Percentiles rank a stretch among this genome's conserved stretches.
Evolutionary conservation across 2,797 vertebrate species (phyloP).

Genomic region (Holocentrus rufus): DNA sequence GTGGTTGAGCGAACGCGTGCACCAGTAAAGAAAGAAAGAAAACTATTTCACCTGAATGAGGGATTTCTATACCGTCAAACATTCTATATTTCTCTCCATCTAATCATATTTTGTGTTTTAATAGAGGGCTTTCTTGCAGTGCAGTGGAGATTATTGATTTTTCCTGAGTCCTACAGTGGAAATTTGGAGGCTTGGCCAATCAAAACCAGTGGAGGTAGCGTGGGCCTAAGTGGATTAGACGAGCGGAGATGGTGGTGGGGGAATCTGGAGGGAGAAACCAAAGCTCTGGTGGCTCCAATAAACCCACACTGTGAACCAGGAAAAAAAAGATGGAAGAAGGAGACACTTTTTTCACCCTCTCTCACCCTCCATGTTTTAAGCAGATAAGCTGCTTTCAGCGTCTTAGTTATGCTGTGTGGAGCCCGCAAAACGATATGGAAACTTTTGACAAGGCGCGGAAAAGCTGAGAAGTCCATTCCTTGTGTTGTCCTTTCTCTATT

Average conservation of each 20-base stretch:
- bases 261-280: constrained; percentile 62
- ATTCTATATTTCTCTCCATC: constrained; percentile 21
- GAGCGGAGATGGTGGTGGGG: constrained; percentile 45
- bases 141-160: constrained; percentile 67
- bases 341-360: constrained; percentile 65
- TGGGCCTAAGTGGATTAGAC: constrained; percentile 77
- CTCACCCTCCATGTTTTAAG: constrained; percentile 77
- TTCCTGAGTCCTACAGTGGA: constrained; percentile 45
- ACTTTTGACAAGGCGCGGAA: constrained; percentile 74
- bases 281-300: constrained; percentile 73
- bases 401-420: constrained; percentile 80
- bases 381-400: constrained; percentile 82
- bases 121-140: constrained; percentile 45
- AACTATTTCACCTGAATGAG: neutral
- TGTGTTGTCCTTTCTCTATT: constrained; percentile 69
- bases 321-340: constrained; percentile 72
- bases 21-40: neutral
- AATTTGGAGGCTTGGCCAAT: constrained; percentile 67
- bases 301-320: constrained; percentile 70
- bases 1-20: neutral
- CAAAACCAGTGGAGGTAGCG: constrained; percentile 60
- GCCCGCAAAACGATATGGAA: constrained; percentile 68
- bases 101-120: constrained; percentile 40
- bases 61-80: neutral
- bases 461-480: constrained; percentile 60